Evolutionary conservation across 1,140 invertebrate genomes (phyloP).

Genomic region (Thereuonema tuberculata): DNA sequence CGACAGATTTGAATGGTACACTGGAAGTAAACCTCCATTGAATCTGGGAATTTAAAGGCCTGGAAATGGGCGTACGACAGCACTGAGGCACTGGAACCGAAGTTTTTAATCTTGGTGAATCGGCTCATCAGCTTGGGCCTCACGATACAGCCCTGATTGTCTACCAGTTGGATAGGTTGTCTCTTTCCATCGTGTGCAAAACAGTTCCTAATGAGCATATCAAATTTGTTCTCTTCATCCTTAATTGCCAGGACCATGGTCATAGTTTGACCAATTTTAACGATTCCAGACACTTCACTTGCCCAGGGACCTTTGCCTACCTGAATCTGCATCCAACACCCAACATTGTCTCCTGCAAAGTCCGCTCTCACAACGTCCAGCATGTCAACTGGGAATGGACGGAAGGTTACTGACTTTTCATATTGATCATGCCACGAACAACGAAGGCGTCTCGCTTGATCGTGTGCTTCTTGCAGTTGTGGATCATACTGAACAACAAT

Average conservation of each 20-base stretch:
- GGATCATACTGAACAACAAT: slow-evolving; percentile 89
- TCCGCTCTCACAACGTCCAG: slow-evolving; percentile 81
- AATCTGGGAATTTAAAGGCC: slow-evolving; percentile 91
- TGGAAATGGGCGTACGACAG: slow-evolving; percentile 80
- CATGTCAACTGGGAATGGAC: slow-evolving; percentile 91
- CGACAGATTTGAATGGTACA: slow-evolving; percentile 90
- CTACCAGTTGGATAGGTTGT: slow-evolving; percentile 85
- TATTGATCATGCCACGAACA: slow-evolving; percentile 95
- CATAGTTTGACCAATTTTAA: slow-evolving; percentile 93
- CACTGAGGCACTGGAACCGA: slow-evolving; percentile 78
- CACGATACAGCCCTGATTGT: slow-evolving; percentile 81
- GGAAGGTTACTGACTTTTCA: slow-evolving; percentile 86
- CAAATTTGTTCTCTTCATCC: slow-evolving; percentile 89
- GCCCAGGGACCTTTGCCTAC: slow-evolving; percentile 93
- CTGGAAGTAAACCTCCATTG: slow-evolving; percentile 92
- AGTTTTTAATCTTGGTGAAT: slow-evolving; percentile 91
- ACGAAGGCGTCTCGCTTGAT: slow-evolving; percentile 77
- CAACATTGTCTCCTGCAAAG: slow-evolving; percentile 88
- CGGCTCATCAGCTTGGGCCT: slow-evolving; percentile 82
- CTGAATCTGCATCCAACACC: slow-evolving; percentile 54
- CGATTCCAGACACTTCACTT: slow-evolving; percentile 81
- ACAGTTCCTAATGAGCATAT: slow-evolving; percentile 87
- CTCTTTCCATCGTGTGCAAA: slow-evolving; percentile 87
- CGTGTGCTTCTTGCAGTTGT: slow-evolving; percentile 91
- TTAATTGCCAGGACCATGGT: slow-evolving; percentile 94